phyloP scores from a whole-genome alignment of 2,888 invertebrate genomes.

The Cephus nigrinus region DNA sequence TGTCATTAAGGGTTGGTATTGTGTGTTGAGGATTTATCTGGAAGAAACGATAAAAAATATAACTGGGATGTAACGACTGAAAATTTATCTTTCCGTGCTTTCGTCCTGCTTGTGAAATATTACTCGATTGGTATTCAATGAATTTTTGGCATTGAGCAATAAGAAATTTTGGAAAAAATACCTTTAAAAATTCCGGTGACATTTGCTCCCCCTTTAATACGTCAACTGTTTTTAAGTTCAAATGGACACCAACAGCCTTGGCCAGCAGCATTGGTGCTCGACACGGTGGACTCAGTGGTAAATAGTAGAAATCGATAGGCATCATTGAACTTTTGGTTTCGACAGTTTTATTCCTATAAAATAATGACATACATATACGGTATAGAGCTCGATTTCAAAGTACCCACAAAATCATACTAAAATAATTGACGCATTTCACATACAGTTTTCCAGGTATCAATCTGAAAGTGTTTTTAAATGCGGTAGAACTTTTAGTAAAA shows the following conservation, averaged over 20 bases:
- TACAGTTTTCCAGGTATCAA: background rate
- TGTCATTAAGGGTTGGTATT: slow-evolving; percentile 86
- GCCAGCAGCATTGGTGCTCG: slow-evolving; percentile 74
- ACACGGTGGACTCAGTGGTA: slow-evolving; percentile 75
- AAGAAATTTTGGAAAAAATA: slow-evolving; percentile 46
- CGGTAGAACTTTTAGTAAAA: background rate
- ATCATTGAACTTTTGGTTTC: slow-evolving; percentile 14
- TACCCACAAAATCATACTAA: background rate
- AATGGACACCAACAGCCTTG: slow-evolving; percentile 73
- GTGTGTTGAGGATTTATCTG: slow-evolving; percentile 88
- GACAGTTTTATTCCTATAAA: slow-evolving; percentile 26
- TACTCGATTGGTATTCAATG: background rate
- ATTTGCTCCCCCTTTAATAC: slow-evolving; percentile 73
- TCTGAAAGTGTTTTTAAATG: background rate
- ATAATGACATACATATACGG: background rate
- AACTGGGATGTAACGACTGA: background rate
- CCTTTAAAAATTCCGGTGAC: slow-evolving; percentile 77
- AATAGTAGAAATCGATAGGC: slow-evolving; percentile 74
- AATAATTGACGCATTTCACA: background rate
- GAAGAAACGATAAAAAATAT: slow-evolving; percentile 37
- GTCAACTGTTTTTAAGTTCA: slow-evolving; percentile 75
- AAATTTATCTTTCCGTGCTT: background rate
- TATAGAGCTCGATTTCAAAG: background rate
- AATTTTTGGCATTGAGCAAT: background rate
- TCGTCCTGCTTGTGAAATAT: background rate